Percentiles rank a stretch among this genome's conserved stretches.
Conservation (phyloP, 2,113 vertebrate species). For the Lathamus discolor region DNA sequence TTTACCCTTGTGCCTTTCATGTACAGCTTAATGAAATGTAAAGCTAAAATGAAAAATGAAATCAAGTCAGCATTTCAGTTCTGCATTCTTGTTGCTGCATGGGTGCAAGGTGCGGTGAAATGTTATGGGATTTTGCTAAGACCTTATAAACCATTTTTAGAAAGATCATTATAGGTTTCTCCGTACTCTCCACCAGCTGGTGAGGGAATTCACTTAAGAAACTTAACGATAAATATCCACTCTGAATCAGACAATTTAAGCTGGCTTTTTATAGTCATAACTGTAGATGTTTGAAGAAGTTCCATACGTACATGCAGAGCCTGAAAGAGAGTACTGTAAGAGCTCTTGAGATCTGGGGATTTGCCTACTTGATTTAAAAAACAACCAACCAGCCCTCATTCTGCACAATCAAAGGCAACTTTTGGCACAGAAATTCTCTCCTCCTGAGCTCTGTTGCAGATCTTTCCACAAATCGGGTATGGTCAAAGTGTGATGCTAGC, state of each 20-base stretch:
- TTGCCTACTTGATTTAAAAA: background rate
- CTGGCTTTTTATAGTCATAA: background rate
- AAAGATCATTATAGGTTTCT: background rate
- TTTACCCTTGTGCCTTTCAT: background rate
- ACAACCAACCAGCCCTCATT: background rate
- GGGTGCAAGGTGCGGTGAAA: background rate
- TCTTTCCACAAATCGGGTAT: background rate
- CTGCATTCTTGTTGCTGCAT: background rate
- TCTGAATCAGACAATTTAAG: background rate
- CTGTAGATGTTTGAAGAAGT: background rate
- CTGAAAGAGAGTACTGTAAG: background rate
- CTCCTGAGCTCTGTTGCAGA: background rate
- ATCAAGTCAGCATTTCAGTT: background rate
- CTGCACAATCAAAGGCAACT: background rate
- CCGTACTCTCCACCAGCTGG: background rate
- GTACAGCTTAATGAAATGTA: background rate
- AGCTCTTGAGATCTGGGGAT: background rate
- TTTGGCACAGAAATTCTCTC: background rate
- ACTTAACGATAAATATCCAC: background rate
- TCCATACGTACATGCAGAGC: background rate
- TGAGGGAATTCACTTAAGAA: background rate
- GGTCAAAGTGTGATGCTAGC: background rate
- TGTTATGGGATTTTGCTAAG: background rate
- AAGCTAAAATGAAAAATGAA: background rate
- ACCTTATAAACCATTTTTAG: background rate